A percentile compares a stretch with the other conserved stretches of the same genome.
Evolutionary conservation across 2,888 invertebrate genomes (phyloP).

Genomic region (Tenthredo livida): DNA sequence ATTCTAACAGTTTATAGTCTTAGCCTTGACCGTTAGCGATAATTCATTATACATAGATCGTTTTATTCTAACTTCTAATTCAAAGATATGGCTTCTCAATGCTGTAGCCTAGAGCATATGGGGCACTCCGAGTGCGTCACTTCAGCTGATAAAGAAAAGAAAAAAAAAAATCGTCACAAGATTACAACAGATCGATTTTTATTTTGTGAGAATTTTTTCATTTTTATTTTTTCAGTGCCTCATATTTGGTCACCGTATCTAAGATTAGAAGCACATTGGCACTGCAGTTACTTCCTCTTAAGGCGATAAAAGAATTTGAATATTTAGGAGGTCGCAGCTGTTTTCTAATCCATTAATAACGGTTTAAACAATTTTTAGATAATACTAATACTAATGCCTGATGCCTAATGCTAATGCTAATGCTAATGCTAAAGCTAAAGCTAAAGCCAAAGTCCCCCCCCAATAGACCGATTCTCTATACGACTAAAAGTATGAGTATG

Average conservation of each 20-base stretch:
- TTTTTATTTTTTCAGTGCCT: no score
- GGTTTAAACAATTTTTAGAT: conserved; percentile 29
- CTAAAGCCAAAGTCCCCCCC: neutral
- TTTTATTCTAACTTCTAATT: neutral
- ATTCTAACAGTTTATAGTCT: neutral
- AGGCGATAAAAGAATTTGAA: conserved; percentile 27
- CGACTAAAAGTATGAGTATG: conserved; percentile 31
- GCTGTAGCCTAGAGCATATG: neutral
- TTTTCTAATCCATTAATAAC: conserved; percentile 34
- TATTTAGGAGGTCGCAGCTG: conserved; percentile 35
- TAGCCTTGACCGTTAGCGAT: neutral
- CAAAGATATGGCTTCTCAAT: neutral
- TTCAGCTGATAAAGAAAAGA: no score
- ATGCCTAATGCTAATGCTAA: no score
- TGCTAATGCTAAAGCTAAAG: no score
- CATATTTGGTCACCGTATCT: neutral
- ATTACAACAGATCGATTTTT: no score
- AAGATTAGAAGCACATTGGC: neutral
- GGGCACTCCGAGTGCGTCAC: no score
- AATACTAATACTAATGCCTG: neutral
- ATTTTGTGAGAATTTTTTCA: no score
- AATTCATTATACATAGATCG: neutral
- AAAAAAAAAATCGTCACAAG: no score
- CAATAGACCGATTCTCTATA: conserved; percentile 22
- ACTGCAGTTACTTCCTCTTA: neutral